These are phyloP conservation scores for Cerastis rubricosa DNA, from an alignment of 2,888 invertebrate genomes.

Conservation along the genomic window DNA sequence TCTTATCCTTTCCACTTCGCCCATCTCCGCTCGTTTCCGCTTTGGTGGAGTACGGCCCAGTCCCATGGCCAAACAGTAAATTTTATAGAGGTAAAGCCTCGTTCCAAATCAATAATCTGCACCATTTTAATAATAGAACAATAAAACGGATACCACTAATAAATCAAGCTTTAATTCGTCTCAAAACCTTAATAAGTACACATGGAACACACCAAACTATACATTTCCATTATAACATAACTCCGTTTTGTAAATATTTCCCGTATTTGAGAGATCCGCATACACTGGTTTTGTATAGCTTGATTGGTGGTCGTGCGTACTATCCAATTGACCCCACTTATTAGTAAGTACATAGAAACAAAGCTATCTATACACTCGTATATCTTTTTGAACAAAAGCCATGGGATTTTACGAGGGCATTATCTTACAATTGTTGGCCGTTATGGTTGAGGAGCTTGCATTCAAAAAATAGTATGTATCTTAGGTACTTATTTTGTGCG, in stretches of 20 bases:
- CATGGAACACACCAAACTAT: too few species aligned
- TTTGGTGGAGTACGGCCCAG: neutral
- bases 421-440: slow-evolving; percentile 58
- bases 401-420: slow-evolving; percentile 59
- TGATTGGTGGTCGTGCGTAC: too few species aligned
- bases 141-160: slow-evolving; percentile 21
- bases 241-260: too few species aligned
- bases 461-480: neutral
- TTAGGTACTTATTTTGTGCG: neutral
- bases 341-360: slow-evolving; percentile 42
- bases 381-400: slow-evolving; percentile 63
- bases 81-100: neutral
- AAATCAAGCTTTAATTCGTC: slow-evolving; percentile 18
- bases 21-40: neutral
- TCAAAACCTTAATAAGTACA: slow-evolving; percentile 10
- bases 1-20: neutral
- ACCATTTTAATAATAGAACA: neutral
- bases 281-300: too few species aligned
- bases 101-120: neutral
- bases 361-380: slow-evolving; percentile 54
- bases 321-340: slow-evolving; percentile 18
- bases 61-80: neutral
- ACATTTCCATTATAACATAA: too few species aligned
- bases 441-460: slow-evolving; percentile 40
- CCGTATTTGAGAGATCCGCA: too few species aligned